Conservation (phyloP, 2,888 invertebrate genomes). For the Ornithoptera priamus region DNA sequence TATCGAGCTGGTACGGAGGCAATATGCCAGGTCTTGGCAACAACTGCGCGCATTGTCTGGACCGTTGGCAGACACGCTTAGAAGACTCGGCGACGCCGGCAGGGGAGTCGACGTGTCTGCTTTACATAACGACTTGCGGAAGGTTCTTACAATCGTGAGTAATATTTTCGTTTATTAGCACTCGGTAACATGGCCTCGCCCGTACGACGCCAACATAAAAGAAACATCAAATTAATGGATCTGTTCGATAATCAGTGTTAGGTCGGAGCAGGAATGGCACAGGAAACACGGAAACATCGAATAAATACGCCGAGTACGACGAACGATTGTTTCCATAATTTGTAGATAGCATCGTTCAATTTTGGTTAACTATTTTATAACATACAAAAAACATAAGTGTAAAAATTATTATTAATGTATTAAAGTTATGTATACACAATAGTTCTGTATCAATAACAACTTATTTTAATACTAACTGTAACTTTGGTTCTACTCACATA, state of each 20-base stretch:
- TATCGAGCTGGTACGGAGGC: constrained; percentile 92
- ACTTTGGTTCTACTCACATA: too few relatives aligned
- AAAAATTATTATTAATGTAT: too few relatives aligned
- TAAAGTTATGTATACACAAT: too few relatives aligned
- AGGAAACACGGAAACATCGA: neutral
- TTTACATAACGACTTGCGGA: constrained; percentile 84
- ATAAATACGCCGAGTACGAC: neutral
- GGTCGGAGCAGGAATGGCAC: neutral
- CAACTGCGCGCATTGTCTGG: constrained; percentile 89
- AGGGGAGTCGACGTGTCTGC: constrained; percentile 87
- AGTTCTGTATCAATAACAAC: too few relatives aligned
- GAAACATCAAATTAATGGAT: constrained; percentile 16
- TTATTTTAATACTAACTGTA: too few relatives aligned
- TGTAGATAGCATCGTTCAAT: too few relatives aligned
- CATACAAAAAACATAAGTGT: too few relatives aligned
- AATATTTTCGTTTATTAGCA: constrained; percentile 26
- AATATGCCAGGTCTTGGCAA: constrained; percentile 93
- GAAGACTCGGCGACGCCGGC: constrained; percentile 88
- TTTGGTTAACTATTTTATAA: too few relatives aligned
- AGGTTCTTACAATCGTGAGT: constrained; percentile 86
- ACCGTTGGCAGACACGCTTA: constrained; percentile 89
- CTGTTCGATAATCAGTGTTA: constrained; percentile 6
- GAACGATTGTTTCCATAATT: neutral
- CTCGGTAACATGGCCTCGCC: constrained; percentile 2
- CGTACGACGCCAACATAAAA: constrained; percentile 6